Base-by-base conservation (phyloP, 2,888 invertebrate genomes). In the Phyto melanocephala region DNA sequence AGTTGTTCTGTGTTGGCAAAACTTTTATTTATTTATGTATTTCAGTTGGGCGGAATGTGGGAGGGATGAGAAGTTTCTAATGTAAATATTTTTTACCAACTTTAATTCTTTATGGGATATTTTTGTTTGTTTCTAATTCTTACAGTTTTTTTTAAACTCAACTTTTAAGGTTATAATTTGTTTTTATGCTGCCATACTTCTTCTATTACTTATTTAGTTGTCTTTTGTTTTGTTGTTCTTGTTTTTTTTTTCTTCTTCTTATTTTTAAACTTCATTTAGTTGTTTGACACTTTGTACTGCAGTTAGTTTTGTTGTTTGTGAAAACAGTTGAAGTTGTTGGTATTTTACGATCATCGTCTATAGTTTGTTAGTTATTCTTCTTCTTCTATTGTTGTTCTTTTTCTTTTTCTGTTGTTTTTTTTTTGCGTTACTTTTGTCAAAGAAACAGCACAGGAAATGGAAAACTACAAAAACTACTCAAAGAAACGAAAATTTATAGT, bases 101-200 rank as follows among this genome's bases (percentile, higher is more conserved):
- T 70, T 45, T 8, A 62, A 70, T 70, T 45, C 77, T 77, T 77
- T 70, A 65, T 58, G 56, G 71, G 13, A 33, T 33, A n/a, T 52
- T 24, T 28, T 33, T 33, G 15, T 28, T 63, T 45, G 24, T 56
- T 35, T 35, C 35, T 60, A 72, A 56, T 62, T 67, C 40, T 24
- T 40, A 6, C 28, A 10, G 10, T 13, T 65, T 28, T 45, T 68
- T 58, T 24, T 7, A 50, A 60, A 54, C 75, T 72, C 45, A 75
- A 72, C 56, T 80, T 74, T 80, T 74, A 62, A 70, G 75, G 68
- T 75, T 70, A 75, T 80, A 80, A 79, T 79, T 80, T 80, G 75
- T 80, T 60, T 72, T 79, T 40, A 65, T 56, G 40, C 58, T 65
- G 50, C 40, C 50, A 45, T 50, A 28, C 79, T 56, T 24, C 35